Evolutionary conservation across 35 echinoderm and acorn worm species (phyloP), one percentile per base, ranked within the genome.

Genomic region (Holothuria glaberrima): DNA sequence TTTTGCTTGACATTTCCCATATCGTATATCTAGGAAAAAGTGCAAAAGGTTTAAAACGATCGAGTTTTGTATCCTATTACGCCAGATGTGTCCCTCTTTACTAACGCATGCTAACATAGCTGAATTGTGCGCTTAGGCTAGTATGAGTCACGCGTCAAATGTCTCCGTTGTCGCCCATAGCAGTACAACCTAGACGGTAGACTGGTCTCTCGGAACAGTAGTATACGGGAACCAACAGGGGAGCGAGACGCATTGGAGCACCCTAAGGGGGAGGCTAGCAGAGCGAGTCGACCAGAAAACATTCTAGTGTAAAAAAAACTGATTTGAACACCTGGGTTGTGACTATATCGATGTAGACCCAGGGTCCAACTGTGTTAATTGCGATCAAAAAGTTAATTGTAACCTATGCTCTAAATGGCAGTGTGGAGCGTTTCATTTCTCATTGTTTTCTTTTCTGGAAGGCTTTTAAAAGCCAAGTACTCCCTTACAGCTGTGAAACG

Each of bases 291-390:
- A 69, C 25, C 10, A 69, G 74, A 48, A 78, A 78, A 78, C 50
- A 54, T 54, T 54, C 12, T 54, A 14, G 36, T 14, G 50, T 54
- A 9, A 14, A 14, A 54, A 17, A 54, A 54, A 12, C 13, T 54
- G 50, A 54, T 9, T 54, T 54, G 50, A 28, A 35, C 74, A 78
- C 74, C 74, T 78, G 74, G 50, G 41, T 10, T 78, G 38, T 48
- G n/a, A 78, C 74, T 78, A 48, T 50, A 18, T 25, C 74, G 74
- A 27, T 48, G 27, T 50, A 78, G 50, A 25, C 50, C 20, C 74
- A 48, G 74, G 38, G 74, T 13, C 74, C 74, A 78, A 78, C 74
- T 78, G 74, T 78, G 74, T 78, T 78, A 78, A 78, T 78, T 78
- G 33, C 74, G n/a, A 54, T 78, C 50, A 48, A n/a, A 78, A 48